Percentiles rank a stretch among this genome's conserved stretches.
Conservation (phyloP, 2,113 vertebrate genomes). For the Pica pica region DNA sequence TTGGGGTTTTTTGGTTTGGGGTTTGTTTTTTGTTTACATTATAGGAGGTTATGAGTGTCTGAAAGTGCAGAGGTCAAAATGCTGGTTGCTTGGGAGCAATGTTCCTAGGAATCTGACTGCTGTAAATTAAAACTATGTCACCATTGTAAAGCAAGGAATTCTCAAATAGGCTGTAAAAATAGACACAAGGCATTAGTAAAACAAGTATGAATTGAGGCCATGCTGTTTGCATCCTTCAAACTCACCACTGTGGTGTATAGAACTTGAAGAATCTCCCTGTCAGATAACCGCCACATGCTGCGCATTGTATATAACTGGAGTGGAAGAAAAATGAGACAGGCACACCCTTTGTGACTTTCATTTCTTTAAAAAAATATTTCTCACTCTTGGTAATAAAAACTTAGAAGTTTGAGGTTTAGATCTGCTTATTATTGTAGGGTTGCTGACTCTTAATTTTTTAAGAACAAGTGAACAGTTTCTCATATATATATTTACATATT, state of each 20-base stretch:
- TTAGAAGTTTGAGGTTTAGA: not conserved
- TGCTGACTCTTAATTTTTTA: not conserved
- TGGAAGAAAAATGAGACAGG: not conserved
- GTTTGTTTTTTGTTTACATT: not conserved
- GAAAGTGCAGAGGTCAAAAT: constrained; percentile 21
- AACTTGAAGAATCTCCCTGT: constrained; percentile 7
- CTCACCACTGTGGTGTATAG: not conserved
- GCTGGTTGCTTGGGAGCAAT: not conserved
- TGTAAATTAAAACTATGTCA: constrained; percentile 27
- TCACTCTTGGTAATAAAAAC: not conserved
- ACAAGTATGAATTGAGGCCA: constrained; percentile 17
- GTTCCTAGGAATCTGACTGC: not conserved
- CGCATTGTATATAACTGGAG: constrained; percentile 1
- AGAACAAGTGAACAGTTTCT: not conserved
- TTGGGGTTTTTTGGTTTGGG: not conserved
- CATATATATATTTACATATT: not conserved
- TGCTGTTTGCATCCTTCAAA: constrained; percentile 22
- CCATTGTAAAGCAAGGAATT: constrained; percentile 20
- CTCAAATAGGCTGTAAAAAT: constrained; percentile 29
- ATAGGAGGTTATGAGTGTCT: not conserved
- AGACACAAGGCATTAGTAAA: constrained; percentile 28
- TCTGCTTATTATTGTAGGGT: not conserved
- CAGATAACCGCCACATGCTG: not conserved
- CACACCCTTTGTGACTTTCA: not conserved
- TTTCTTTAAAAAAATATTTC: constrained; percentile 1